Evolutionary conservation across 2,113 vertebrate genomes (phyloP).

Genomic region (Ahaetulla prasina): DNA sequence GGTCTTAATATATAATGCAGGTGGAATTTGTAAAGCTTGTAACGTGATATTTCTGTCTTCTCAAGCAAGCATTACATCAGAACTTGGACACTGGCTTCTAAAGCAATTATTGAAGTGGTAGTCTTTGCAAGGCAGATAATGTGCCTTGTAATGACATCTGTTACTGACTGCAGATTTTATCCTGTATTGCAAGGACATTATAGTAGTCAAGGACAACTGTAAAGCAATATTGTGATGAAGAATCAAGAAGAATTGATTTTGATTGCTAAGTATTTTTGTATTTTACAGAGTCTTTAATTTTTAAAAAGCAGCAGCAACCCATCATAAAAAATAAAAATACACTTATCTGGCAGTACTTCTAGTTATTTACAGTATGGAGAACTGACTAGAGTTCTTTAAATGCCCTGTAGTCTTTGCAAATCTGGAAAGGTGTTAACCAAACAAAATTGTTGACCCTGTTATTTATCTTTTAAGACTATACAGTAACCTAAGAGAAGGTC

Average conservation of each 20-base stretch:
- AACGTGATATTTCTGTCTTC: neutral
- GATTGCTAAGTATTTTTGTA: neutral
- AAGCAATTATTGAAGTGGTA: neutral
- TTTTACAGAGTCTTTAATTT: neutral
- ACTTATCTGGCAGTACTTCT: neutral
- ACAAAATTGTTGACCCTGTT: conserved; percentile 49
- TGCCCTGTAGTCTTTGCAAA: conserved; percentile 27
- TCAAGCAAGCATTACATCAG: neutral
- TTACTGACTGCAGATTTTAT: neutral
- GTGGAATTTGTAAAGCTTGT: neutral
- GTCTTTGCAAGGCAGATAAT: neutral
- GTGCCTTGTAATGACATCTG: neutral
- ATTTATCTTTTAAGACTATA: conserved; percentile 62
- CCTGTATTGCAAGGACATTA: neutral
- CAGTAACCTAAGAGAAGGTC: conserved; percentile 68
- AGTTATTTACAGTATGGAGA: conserved; percentile 9
- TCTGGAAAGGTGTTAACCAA: conserved; percentile 42
- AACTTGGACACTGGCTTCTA: neutral
- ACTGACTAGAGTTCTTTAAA: neutral
- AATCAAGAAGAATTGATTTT: neutral
- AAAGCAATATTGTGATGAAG: neutral
- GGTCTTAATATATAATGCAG: neutral
- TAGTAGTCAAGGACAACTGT: neutral
- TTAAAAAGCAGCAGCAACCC: neutral
- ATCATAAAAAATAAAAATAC: neutral